phyloP scores from a whole-genome alignment of 1,140 invertebrate species.

The Neuroterus valhalla region DNA sequence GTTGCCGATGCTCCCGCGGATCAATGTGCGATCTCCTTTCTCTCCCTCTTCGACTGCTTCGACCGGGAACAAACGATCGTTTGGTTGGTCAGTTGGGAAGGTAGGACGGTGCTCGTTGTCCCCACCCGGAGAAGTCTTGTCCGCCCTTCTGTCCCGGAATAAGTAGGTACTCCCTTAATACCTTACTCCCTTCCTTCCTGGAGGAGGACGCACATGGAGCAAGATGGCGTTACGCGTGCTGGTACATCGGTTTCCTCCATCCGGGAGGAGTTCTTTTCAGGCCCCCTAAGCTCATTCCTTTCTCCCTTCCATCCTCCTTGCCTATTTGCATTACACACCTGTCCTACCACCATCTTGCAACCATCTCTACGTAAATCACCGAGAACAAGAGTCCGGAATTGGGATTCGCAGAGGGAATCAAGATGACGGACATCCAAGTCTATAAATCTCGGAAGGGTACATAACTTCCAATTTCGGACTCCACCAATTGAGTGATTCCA shows the following conservation, averaged over 20 bases:
- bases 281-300: constrained; percentile 29
- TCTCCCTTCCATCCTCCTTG: constrained; percentile 27
- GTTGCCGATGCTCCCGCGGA: constrained; percentile 76
- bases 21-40: constrained; percentile 74
- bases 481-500: too few species aligned
- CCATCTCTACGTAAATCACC: constrained; percentile 44
- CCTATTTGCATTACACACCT: constrained; percentile 65
- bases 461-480: too few species aligned
- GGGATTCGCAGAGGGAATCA: constrained; percentile 34
- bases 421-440: constrained; percentile 40
- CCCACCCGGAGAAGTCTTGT: constrained; percentile 62
- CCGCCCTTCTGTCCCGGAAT: constrained; percentile 46
- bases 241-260: constrained; percentile 33
- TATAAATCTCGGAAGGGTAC: constrained; percentile 48
- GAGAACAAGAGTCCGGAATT: constrained; percentile 26
- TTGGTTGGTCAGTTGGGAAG: constrained; percentile 72
- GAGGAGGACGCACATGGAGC: constrained; percentile 55
- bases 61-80: constrained; percentile 70
- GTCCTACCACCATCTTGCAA: constrained; percentile 47
- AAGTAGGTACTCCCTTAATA: constrained; percentile 43
- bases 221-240: constrained; percentile 64
- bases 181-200: constrained; percentile 63
- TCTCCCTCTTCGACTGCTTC: constrained; percentile 56
- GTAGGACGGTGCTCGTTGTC: constrained; percentile 68
- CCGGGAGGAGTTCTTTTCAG: constrained; percentile 33